Evolutionary conservation across 1,140 invertebrate species (phyloP).

Genomic region (Rhynchophorus ferrugineus): DNA sequence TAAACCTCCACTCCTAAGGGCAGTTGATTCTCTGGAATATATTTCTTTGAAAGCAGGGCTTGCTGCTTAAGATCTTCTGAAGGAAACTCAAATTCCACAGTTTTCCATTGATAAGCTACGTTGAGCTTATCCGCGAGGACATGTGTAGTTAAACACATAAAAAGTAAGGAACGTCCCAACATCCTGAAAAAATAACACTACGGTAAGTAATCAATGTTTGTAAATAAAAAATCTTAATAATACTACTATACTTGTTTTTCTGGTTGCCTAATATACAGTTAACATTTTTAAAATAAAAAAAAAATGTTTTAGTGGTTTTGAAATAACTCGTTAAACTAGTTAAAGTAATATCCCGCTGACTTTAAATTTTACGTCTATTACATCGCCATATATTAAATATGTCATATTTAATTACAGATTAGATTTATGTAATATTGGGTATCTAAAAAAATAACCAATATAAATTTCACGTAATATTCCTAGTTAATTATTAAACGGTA

Average conservation of each 20-base stretch:
- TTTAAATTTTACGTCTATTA: too few species aligned
- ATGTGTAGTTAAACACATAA: neutral
- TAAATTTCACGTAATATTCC: too few species aligned
- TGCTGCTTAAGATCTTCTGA: constrained; percentile 45
- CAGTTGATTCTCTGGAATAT: constrained; percentile 59
- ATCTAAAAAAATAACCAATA: too few species aligned
- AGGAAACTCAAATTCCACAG: constrained; percentile 60
- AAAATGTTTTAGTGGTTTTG: too few species aligned
- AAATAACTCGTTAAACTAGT: too few species aligned
- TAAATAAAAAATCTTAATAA: neutral
- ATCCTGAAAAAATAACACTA: constrained; percentile 7
- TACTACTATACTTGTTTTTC: neutral
- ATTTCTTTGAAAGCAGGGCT: constrained; percentile 47
- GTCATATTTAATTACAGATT: too few species aligned
- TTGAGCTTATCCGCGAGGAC: constrained; percentile 9
- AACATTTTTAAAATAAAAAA: too few species aligned
- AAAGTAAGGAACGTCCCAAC: neutral
- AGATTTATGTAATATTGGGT: too few species aligned
- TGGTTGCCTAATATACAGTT: too few species aligned
- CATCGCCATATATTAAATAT: too few species aligned
- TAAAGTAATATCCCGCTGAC: too few species aligned
- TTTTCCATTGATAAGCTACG: constrained; percentile 62
- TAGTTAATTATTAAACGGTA: too few species aligned
- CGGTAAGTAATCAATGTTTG: neutral
- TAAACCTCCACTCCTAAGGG: constrained; percentile 63